Percentiles rank a stretch among this genome's conserved stretches.
phyloP scores from a whole-genome alignment of 2,888 invertebrate genomes.

The Megalurothrips usitatus region DNA sequence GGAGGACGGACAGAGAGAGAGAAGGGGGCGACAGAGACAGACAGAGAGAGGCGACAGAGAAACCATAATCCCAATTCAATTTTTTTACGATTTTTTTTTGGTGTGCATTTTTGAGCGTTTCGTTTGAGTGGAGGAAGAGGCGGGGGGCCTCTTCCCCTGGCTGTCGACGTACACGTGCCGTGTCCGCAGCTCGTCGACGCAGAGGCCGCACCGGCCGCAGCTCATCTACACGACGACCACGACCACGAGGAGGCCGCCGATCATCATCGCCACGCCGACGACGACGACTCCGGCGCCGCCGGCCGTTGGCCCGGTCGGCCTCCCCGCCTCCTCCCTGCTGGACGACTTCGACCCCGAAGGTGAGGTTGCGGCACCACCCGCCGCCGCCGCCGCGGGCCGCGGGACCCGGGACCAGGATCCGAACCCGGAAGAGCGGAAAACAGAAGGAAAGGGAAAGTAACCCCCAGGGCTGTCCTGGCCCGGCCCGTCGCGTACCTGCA shows the following conservation, averaged over 20 bases:
- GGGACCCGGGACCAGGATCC: too few species aligned
- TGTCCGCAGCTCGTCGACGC: conserved; percentile 37
- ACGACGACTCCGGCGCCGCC: conserved; percentile 47
- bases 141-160: background rate
- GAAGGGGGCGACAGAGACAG: too few species aligned
- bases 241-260: conserved; percentile 49
- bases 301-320: too few species aligned
- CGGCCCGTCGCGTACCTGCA: too few species aligned
- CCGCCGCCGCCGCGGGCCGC: too few species aligned
- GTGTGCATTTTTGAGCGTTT: background rate
- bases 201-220: conserved; percentile 44
- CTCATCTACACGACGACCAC: conserved; percentile 42
- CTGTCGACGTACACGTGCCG: background rate
- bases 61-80: too few species aligned
- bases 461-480: background rate
- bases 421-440: background rate
- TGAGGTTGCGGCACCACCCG: conserved; percentile 42
- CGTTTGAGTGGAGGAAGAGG: too few species aligned
- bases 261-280: conserved; percentile 50
- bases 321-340: conserved; percentile 36
- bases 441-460: conserved; percentile 28
- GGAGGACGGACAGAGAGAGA: too few species aligned
- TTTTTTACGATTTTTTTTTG: background rate
- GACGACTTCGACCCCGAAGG: conserved; percentile 54
- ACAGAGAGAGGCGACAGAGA: too few species aligned